Evolutionary conservation across 2,888 invertebrate genomes (phyloP).

Genomic region (Zonitis immaculata): DNA sequence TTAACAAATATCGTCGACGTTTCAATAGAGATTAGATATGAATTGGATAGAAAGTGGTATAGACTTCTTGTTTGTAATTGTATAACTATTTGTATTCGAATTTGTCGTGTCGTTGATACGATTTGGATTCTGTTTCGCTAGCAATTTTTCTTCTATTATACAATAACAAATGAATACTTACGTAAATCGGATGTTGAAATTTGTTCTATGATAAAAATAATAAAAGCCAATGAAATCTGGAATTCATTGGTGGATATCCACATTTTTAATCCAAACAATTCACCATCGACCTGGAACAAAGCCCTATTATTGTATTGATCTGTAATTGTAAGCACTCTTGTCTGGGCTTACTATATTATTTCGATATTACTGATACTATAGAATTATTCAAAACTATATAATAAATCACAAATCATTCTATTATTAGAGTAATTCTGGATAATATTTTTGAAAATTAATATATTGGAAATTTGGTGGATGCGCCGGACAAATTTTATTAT

Average conservation of each 20-base stretch:
- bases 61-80: constrained; percentile 30
- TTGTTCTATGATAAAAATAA: not conserved
- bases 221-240: constrained; percentile 3
- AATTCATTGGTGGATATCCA: too few species aligned
- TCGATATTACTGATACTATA: not conserved
- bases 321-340: not conserved
- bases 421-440: too few species aligned
- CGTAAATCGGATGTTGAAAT: not conserved
- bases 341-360: too few species aligned
- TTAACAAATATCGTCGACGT: constrained; percentile 34
- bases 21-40: constrained; percentile 34
- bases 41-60: constrained; percentile 27
- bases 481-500: not conserved
- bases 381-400: not conserved
- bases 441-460: too few species aligned
- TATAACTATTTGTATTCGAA: constrained; percentile 20
- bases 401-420: not conserved
- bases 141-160: too few species aligned
- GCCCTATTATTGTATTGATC: not conserved
- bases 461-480: not conserved
- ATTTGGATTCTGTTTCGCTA: too few species aligned
- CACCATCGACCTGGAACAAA: constrained; percentile 30
- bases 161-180: too few species aligned
- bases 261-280: constrained; percentile 26
- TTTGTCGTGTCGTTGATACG: constrained; percentile 6